Base-by-base conservation (phyloP, 1,140 invertebrate species). In the Calliphora vicina region DNA sequence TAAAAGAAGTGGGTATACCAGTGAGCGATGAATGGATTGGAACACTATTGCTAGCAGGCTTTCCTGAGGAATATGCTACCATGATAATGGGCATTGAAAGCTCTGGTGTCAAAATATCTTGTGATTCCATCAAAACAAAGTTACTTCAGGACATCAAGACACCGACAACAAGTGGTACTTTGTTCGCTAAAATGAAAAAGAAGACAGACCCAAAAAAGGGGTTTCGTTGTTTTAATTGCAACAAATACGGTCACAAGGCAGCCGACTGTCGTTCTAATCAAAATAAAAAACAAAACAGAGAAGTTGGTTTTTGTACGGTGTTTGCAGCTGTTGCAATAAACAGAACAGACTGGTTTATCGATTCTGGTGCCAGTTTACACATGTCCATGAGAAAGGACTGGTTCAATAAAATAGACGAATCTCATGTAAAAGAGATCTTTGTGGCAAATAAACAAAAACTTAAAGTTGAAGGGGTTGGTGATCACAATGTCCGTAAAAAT, bases 51-150 rank as follows among this genome's bases (percentile, higher is more conserved):
- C 84, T 91, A 29, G 86, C 89, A 0, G 91, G 89, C 42, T 85
- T 91, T 27, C 82, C 88, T 12, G 86, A 90, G 76, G 85, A 86
- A 81, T 91, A 83, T 85, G 42, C 61, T 20, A 89, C 90, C 0
- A 89, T 91, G 87, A 88, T 91, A 12, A 90, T 91, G 88, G 88
- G 84, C 6, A 85, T 91, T 20, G 26, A 76, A 76, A 76, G 74
- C n/a, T 76, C 74, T 8, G n/a, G 35, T 6, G 78, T 57, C 9
- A 45, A 80, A 50, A 80, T 50, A 1, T 57, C 43, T 2, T 20
- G 35, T 9, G n/a, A 80, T 45, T 20, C 43, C 17, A 80, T 80
- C 15, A 80, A 80, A 23, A 80, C 78, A 25, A 73, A 73, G 27
- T 15, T 73, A 4, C 26, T 73, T 15, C 71, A 73, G n/a, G 76